Evolutionary conservation across 2,113 vertebrate species (phyloP).

Genomic region (Chamaea fasciata): DNA sequence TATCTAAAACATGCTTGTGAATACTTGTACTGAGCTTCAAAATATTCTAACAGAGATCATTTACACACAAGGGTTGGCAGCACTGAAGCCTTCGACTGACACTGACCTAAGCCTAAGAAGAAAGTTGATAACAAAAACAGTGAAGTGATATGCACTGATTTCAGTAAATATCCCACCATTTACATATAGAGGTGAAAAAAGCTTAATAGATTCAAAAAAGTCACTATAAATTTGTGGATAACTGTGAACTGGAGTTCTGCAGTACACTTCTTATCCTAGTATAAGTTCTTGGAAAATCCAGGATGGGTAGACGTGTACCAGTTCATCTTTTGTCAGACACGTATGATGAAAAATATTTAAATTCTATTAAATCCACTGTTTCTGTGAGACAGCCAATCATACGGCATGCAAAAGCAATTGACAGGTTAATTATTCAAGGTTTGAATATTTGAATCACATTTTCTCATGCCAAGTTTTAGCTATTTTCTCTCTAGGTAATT

Average conservation of each 20-base stretch:
- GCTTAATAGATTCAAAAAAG: neutral
- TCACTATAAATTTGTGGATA: neutral
- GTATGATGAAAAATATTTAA: neutral
- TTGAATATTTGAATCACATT: neutral
- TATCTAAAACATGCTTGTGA: neutral
- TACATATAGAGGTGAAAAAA: neutral
- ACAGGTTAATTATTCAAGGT: neutral
- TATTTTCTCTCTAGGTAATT: neutral
- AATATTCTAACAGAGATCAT: neutral
- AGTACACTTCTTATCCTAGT: neutral
- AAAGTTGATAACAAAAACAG: neutral
- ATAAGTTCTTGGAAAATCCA: neutral
- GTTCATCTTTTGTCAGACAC: neutral
- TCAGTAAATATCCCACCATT: neutral
- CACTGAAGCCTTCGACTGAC: neutral
- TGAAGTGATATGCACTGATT: neutral
- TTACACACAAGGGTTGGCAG: neutral
- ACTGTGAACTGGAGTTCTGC: neutral
- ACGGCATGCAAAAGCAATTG: neutral
- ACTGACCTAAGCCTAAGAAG: neutral
- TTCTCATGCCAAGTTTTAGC: neutral
- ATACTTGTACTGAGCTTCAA: neutral
- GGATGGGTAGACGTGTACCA: neutral
- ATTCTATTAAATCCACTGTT: neutral
- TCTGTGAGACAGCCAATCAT: neutral